These are phyloP conservation scores for Smittia aterrima DNA, from an alignment of 2,888 invertebrate genomes.

Conservation along the genomic window DNA sequence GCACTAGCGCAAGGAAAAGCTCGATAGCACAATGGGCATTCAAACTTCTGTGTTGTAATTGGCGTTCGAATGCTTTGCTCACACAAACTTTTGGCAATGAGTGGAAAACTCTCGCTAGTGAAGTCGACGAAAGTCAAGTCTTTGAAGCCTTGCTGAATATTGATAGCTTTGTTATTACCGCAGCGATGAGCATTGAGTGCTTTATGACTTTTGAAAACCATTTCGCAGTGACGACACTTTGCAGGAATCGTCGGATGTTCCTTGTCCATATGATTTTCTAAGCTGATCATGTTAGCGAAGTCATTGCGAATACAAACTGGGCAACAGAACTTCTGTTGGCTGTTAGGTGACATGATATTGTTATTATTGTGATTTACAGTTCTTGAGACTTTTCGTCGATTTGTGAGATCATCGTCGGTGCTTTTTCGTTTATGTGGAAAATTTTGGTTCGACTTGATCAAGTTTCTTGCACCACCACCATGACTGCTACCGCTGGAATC, in stretches of 20 bases:
- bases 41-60: slow-evolving; percentile 61
- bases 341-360: slow-evolving; percentile 32
- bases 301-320: slow-evolving; percentile 64
- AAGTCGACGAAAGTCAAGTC: slow-evolving; percentile 76
- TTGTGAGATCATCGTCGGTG: slow-evolving; percentile 46
- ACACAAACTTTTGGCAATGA: slow-evolving; percentile 71
- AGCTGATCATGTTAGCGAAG: slow-evolving; percentile 59
- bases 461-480: slow-evolving; percentile 30
- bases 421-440: slow-evolving; percentile 47
- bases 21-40: slow-evolving; percentile 67
- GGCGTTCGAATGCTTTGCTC: slow-evolving; percentile 64
- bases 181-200: slow-evolving; percentile 69
- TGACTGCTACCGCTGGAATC: slow-evolving; percentile 54
- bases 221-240: slow-evolving; percentile 71
- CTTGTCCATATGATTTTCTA: slow-evolving; percentile 66
- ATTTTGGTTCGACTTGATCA: background rate
- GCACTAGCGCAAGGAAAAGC: slow-evolving; percentile 71
- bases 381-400: slow-evolving; percentile 43
- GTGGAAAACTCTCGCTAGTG: slow-evolving; percentile 73
- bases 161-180: slow-evolving; percentile 55
- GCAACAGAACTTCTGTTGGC: slow-evolving; percentile 54
- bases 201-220: slow-evolving; percentile 70
- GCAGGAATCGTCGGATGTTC: slow-evolving; percentile 66
- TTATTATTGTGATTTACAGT: slow-evolving; percentile 11
- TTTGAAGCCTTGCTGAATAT: slow-evolving; percentile 59